Evolutionary conservation across 1,140 invertebrate species (phyloP).

Genomic region (Drosophila yakuba): DNA sequence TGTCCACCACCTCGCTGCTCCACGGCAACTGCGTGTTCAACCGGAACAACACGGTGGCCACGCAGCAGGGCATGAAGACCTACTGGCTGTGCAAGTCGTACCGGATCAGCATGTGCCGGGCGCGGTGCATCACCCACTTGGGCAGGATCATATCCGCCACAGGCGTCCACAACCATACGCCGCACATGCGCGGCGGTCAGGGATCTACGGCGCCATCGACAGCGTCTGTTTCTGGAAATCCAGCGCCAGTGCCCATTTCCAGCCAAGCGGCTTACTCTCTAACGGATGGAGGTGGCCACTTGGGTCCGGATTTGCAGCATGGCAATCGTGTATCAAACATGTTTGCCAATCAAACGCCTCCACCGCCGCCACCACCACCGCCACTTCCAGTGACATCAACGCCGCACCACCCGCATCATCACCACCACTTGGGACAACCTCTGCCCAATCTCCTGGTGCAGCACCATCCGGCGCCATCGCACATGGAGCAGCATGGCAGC

Average conservation of each 20-base stretch:
- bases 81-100: slow-evolving; percentile 85
- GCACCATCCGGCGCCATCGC: slow-evolving; percentile 55
- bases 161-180: slow-evolving; percentile 83
- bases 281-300: slow-evolving; percentile 44
- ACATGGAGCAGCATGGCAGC: slow-evolving; percentile 61
- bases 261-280: slow-evolving; percentile 53
- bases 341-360: slow-evolving; percentile 52
- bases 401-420: slow-evolving; percentile 62
- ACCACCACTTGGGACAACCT: slow-evolving; percentile 63
- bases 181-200: slow-evolving; percentile 75
- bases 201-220: slow-evolving; percentile 6
- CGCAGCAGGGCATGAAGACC: slow-evolving; percentile 85
- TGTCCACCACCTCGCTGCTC: slow-evolving; percentile 83
- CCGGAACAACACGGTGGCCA: slow-evolving; percentile 84
- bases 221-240: slow-evolving; percentile 33
- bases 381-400: slow-evolving; percentile 10
- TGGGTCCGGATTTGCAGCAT: slow-evolving; percentile 56
- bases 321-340: slow-evolving; percentile 38
- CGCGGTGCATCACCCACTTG: slow-evolving; percentile 83
- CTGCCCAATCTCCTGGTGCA: slow-evolving; percentile 74
- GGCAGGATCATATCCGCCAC: slow-evolving; percentile 83
- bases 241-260: slow-evolving; percentile 41
- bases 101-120: slow-evolving; percentile 84
- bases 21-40: slow-evolving; percentile 84
- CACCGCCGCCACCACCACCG: slow-evolving; percentile 40